These are phyloP conservation scores for Nannoperca obscura DNA, from an alignment of 2,797 vertebrate species.

Conservation along the genomic window DNA sequence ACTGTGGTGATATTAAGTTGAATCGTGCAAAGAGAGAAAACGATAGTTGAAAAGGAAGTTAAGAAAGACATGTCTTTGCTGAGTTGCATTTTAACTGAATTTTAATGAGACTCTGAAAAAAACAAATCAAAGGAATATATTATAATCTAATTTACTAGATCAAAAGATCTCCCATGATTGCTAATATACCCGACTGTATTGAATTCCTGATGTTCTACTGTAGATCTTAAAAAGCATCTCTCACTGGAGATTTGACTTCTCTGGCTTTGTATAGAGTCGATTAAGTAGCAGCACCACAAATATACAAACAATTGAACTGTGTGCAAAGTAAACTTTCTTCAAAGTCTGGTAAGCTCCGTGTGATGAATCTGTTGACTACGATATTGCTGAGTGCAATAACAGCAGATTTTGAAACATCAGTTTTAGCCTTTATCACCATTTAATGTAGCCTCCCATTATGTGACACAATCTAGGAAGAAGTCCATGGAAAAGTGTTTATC, in stretches of 20 bases:
- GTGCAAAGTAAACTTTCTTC: constrained; percentile 72
- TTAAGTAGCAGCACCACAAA: constrained; percentile 50
- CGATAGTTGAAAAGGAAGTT: constrained; percentile 66
- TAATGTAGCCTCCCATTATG: constrained; percentile 35
- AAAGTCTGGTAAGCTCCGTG: constrained; percentile 52
- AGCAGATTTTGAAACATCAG: constrained; percentile 31
- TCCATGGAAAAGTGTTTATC: constrained; percentile 45
- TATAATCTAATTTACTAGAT: constrained; percentile 86
- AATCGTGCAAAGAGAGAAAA: constrained; percentile 39
- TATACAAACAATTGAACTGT: constrained; percentile 70
- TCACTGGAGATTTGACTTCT: constrained; percentile 72
- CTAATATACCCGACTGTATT: constrained; percentile 81
- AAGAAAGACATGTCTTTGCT: constrained; percentile 82
- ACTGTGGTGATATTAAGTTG: constrained; percentile 18
- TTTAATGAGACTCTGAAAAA: constrained; percentile 79
- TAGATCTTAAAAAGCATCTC: constrained; percentile 76
- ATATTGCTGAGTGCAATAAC: constrained; percentile 32
- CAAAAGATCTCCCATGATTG: constrained; percentile 83
- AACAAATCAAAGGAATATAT: constrained; percentile 86
- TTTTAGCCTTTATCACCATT: constrained; percentile 42
- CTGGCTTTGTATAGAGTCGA: constrained; percentile 62
- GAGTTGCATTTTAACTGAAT: constrained; percentile 81
- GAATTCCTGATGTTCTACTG: constrained; percentile 74
- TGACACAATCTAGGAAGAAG: constrained; percentile 22
- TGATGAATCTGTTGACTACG: constrained; percentile 38